Evolutionary conservation across 2,797 vertebrate species (phyloP), one percentile per base, ranked within the genome.

Genomic region (Peromyscus eremicus): DNA sequence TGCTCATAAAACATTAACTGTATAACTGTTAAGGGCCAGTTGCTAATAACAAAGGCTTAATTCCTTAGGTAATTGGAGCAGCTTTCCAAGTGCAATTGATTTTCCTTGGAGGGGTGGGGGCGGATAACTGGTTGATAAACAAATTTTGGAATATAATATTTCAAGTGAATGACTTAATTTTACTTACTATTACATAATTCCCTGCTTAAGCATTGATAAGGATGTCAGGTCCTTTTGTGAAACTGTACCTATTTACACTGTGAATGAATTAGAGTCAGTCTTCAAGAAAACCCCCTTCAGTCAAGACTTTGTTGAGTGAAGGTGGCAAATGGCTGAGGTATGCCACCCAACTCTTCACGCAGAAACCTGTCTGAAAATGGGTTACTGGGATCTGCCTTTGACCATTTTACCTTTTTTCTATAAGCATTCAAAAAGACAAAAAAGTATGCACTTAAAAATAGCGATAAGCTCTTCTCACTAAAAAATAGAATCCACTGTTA

Each of bases 1-100:
- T 94, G 57, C 92, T 97, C 89, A 97, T 97, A 34, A 97, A 97
- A 95, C 86, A 95, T 97, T 98, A 91, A 97, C 23, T 81, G 89
- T 46, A 37, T 49, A 94, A 91, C 89, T 27, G 92, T 60, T 92
- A 82, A 95, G 92, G 92, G 57, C 86, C 76, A 85, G 94, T 49
- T 93, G 89, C 83, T 49, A 64, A 71, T 55, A 80, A 95, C 94
- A 97, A 97, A 96, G 86, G 80, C 62, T 66, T 95, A n/a, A 91
- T 94, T 96, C 79, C 79, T 92, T 70, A 96, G 13, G 34, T 49
- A 86, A 77, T 85, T 46, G 64, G 84, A 37, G n/a, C 37, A 86
- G 68, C 81, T 91, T 95, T 46, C 71, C 52, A 86, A 96, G 75
- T 71, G 62, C 23, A 76, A 81, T 5, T 70, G 57, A 92, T 88